Evolutionary conservation across 2,888 invertebrate species (phyloP).

Genomic region (Apoda limacodes): DNA sequence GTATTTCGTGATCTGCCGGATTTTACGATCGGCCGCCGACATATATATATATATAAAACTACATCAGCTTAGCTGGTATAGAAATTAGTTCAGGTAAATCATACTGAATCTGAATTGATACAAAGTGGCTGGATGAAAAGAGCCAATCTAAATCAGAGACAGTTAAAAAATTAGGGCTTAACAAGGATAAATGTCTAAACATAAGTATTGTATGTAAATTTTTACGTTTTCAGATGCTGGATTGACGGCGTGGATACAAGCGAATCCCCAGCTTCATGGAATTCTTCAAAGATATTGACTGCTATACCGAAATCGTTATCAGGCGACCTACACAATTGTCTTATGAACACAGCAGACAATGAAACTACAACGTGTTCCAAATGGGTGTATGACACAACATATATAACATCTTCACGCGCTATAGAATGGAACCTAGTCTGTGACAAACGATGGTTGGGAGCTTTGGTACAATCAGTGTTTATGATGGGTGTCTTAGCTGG

Average conservation of each 20-base stretch:
- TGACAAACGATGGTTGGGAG: slow-evolving; percentile 82
- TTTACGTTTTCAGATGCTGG: slow-evolving; percentile 73
- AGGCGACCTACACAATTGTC: slow-evolving; percentile 73
- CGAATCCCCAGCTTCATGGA: slow-evolving; percentile 61
- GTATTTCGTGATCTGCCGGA: no score
- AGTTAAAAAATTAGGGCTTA: no score
- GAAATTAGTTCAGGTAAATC: no score
- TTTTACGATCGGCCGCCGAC: no score
- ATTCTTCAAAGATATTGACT: slow-evolving; percentile 58
- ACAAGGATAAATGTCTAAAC: no score
- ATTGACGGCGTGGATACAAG: slow-evolving; percentile 72
- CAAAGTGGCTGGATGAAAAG: no score
- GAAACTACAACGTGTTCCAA: slow-evolving; percentile 40
- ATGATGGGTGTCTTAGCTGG: slow-evolving; percentile 91
- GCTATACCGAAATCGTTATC: slow-evolving; percentile 68
- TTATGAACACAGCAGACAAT: slow-evolving; percentile 54
- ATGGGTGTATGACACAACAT: slow-evolving; percentile 81
- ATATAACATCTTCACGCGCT: slow-evolving; percentile 77
- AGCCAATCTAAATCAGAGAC: no score
- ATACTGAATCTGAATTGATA: no score
- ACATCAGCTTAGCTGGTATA: no score
- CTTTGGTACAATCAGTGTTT: slow-evolving; percentile 80
- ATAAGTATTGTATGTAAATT: no score
- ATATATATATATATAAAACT: no score
- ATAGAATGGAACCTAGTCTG: slow-evolving; percentile 90